These are phyloP conservation scores for Sericinus montela DNA, from an alignment of 2,888 invertebrate species.

Conservation along the genomic window DNA sequence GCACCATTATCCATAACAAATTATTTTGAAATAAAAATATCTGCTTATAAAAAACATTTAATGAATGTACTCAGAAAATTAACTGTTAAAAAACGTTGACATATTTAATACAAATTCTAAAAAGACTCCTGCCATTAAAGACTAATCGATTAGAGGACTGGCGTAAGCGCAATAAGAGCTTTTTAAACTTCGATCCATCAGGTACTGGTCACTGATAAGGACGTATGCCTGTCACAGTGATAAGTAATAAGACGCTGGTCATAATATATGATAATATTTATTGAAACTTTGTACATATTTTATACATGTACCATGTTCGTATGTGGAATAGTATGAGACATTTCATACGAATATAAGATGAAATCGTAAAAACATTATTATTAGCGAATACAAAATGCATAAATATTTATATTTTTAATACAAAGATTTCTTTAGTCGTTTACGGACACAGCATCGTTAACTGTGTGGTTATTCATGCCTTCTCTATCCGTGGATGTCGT, in stretches of 20 bases:
- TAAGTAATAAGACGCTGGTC: constrained; percentile 53
- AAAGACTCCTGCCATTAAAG: constrained; percentile 47
- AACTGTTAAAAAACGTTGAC: constrained; percentile 28
- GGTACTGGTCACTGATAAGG: constrained; percentile 56
- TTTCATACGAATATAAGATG: too few species aligned
- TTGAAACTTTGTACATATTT: too few species aligned
- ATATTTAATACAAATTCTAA: constrained; percentile 39
- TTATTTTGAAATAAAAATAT: constrained; percentile 9
- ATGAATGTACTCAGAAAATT: constrained; percentile 19
- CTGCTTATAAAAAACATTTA: constrained; percentile 12
- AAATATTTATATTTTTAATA: too few species aligned
- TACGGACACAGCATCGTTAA: too few species aligned
- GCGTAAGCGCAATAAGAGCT: constrained; percentile 49
- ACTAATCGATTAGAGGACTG: constrained; percentile 49
- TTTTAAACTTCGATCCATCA: constrained; percentile 70
- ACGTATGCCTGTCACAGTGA: constrained; percentile 64
- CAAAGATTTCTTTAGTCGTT: too few species aligned
- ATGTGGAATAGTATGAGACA: too few species aligned
- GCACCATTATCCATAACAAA: constrained; percentile 15
- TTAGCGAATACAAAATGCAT: too few species aligned
- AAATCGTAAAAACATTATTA: too few species aligned
- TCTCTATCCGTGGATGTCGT: too few species aligned
- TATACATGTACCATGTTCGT: too few species aligned
- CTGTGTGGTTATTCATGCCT: too few species aligned
- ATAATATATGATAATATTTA: constrained; percentile 20